These are phyloP conservation scores for Sebastolobus alascanus DNA, from an alignment of 2,797 vertebrate genomes.

Conservation along the genomic window DNA sequence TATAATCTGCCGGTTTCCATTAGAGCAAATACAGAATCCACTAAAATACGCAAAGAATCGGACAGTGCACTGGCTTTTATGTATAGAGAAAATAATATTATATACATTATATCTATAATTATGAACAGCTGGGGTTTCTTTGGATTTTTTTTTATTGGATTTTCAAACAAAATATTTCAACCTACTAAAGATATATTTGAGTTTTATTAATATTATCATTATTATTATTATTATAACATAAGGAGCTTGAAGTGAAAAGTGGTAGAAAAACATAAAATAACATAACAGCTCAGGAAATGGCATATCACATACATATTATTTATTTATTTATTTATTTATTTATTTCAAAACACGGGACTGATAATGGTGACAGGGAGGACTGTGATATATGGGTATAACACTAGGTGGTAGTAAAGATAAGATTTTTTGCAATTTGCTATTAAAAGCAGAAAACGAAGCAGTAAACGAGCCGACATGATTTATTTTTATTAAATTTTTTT, in stretches of 20 bases:
- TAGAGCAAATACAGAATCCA: background rate
- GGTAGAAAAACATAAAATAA: background rate
- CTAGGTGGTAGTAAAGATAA: slow-evolving; percentile 10
- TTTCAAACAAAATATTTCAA: background rate
- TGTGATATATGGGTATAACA: background rate
- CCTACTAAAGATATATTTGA: background rate
- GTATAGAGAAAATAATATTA: background rate
- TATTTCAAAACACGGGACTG: background rate
- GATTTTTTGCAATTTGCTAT: rapidly evolving
- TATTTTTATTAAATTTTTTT: too few species aligned
- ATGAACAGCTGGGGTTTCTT: background rate
- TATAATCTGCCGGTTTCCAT: background rate
- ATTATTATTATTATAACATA: background rate
- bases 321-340: background rate
- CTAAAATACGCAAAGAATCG: background rate
- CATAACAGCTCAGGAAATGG: background rate
- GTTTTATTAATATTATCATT: background rate
- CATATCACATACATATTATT: background rate
- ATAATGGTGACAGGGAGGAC: too few species aligned
- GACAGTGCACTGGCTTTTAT: background rate
- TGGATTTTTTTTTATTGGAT: background rate
- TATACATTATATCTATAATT: background rate
- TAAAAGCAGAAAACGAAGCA: rapidly evolving
- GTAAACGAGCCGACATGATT: slow-evolving; percentile 51
- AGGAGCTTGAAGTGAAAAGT: background rate